Percentiles rank a stretch among this genome's conserved stretches.
These are phyloP conservation scores for Trachymyrmex septentrionalis DNA, from an alignment of 1,140 invertebrate species.

Conservation along the genomic window DNA sequence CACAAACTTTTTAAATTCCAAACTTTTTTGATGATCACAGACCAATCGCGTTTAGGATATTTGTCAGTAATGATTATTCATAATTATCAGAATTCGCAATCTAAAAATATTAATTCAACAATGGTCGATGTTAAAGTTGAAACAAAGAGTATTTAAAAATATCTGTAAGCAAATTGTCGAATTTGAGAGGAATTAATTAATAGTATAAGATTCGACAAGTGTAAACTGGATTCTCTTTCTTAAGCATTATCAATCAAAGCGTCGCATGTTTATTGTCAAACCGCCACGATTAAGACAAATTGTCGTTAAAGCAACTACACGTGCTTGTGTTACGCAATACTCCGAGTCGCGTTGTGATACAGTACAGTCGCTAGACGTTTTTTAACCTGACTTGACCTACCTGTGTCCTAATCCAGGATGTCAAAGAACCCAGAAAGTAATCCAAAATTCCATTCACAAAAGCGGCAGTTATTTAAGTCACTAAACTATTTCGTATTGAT, in stretches of 20 bases:
- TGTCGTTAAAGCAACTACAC: slow-evolving; percentile 37
- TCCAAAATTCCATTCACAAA: slow-evolving; percentile 57
- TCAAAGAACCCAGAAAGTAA: slow-evolving; percentile 56
- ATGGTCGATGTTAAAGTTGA: not conserved
- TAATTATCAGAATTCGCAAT: not conserved
- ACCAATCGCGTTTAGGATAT: not conserved
- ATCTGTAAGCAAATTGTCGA: not conserved
- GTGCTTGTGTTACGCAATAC: slow-evolving; percentile 26
- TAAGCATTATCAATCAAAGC: slow-evolving; percentile 17
- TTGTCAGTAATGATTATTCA: not conserved
- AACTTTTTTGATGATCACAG: not conserved
- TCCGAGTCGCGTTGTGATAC: not conserved
- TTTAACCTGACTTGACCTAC: slow-evolving; percentile 27
- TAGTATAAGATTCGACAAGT: not conserved
- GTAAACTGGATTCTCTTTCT: not conserved
- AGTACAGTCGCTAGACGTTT: not conserved
- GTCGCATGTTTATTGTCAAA: not conserved
- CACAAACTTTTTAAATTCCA: not conserved
- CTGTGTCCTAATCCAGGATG: slow-evolving; percentile 45
- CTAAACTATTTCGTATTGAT: slow-evolving; percentile 7
- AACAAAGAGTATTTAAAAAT: not conserved
- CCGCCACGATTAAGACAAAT: slow-evolving; percentile 40
- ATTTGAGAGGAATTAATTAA: not conserved
- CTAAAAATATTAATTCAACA: not conserved
- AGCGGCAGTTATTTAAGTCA: slow-evolving; percentile 44